A percentile compares a stretch with the other conserved stretches of the same genome.
Conservation (phyloP, 2,888 invertebrate genomes). For the Vannuccia rotundouncinata region DNA sequence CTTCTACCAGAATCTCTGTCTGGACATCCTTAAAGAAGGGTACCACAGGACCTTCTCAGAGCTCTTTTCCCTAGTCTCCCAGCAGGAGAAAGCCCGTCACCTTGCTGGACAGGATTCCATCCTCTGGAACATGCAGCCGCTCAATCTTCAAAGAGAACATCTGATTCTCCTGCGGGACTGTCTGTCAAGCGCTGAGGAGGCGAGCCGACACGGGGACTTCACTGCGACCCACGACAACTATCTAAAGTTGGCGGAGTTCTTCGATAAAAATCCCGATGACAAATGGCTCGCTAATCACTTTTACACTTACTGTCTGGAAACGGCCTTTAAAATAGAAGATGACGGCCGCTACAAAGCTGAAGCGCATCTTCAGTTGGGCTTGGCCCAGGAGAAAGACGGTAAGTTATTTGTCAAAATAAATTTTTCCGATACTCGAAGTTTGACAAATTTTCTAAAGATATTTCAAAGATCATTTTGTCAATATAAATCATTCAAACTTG, state of each 20-base stretch:
- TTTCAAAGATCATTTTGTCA: neutral
- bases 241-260: constrained; percentile 50
- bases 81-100: constrained; percentile 48
- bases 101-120: constrained; percentile 53
- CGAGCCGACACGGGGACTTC: constrained; percentile 47
- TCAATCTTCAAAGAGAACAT: constrained; percentile 52
- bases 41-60: constrained; percentile 54
- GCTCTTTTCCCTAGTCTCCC: constrained; percentile 51
- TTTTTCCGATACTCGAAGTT: neutral
- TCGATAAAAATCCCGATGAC: constrained; percentile 47
- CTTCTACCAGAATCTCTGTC: constrained; percentile 53
- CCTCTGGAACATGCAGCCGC: constrained; percentile 49
- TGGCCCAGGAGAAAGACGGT: constrained; percentile 53
- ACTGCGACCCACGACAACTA: constrained; percentile 43
- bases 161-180: constrained; percentile 49
- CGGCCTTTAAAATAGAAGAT: constrained; percentile 45
- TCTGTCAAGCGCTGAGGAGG: constrained; percentile 50
- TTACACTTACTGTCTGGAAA: constrained; percentile 49
- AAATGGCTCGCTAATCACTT: constrained; percentile 55
- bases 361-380: constrained; percentile 52
- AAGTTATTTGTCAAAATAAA: constrained; percentile 22
- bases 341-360: constrained; percentile 49
- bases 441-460: neutral
- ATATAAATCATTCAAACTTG: too few species aligned
- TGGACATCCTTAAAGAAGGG: constrained; percentile 54